phyloP scores from a whole-genome alignment of 2,888 invertebrate species.

The Cosmia pyralina region DNA sequence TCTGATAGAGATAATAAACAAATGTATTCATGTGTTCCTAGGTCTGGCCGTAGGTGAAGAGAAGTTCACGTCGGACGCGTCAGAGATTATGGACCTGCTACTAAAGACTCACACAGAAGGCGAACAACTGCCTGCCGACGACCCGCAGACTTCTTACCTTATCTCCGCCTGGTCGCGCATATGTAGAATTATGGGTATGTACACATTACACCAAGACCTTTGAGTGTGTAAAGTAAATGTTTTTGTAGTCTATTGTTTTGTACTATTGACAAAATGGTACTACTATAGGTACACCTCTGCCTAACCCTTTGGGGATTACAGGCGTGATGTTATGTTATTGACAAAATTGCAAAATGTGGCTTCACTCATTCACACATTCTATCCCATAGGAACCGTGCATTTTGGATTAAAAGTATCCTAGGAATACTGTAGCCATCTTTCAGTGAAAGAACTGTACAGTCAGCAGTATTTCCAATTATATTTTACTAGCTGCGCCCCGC shows the following conservation, averaged over 20 bases:
- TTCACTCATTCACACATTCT: not conserved
- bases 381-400: not conserved
- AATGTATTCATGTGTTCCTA: constrained; percentile 53
- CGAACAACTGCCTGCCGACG: constrained; percentile 96
- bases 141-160: constrained; percentile 99
- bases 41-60: constrained; percentile 94
- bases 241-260: not conserved
- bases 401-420: not conserved
- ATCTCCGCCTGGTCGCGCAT: constrained; percentile 99
- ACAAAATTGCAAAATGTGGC: not conserved
- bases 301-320: not conserved
- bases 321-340: not conserved
- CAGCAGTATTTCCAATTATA: not conserved
- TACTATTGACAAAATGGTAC: not conserved
- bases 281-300: not conserved
- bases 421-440: not conserved
- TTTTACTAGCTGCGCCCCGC: no score
- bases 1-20: not conserved
- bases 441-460: not conserved
- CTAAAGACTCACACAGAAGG: constrained; percentile 97
- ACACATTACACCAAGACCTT: not conserved
- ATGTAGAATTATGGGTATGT: constrained; percentile 95
- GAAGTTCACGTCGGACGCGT: constrained; percentile 97
- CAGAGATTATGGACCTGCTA: constrained; percentile 98
- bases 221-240: not conserved